Conservation (phyloP, 2,797 vertebrate genomes). For the Florisuga fusca region DNA sequence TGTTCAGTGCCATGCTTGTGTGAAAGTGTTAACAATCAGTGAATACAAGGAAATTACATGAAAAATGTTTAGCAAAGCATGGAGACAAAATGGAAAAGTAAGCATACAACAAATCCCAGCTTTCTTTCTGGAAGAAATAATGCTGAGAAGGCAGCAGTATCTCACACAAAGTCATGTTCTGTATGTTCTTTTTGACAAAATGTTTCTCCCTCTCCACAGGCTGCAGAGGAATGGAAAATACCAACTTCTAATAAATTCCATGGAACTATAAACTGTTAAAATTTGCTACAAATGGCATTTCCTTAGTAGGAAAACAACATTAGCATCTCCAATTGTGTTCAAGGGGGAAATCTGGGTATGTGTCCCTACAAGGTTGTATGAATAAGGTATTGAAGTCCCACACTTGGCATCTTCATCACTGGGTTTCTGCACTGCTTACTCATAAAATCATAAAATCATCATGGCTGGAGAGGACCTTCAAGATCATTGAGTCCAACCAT, state of each 20-base stretch:
- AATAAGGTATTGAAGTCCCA: neutral
- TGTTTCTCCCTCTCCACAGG: neutral
- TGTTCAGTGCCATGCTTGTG: neutral
- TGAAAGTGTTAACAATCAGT: neutral
- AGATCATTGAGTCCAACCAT: too few relatives aligned
- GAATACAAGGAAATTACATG: neutral
- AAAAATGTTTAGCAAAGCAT: neutral
- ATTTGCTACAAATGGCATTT: neutral
- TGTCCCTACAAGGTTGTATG: neutral
- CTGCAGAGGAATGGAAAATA: neutral
- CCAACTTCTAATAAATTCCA: neutral
- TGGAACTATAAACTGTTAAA: neutral
- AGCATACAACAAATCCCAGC: neutral
- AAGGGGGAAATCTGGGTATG: neutral
- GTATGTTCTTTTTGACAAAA: neutral
- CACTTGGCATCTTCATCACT: neutral
- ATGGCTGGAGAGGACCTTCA: too few relatives aligned
- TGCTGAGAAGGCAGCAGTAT: neutral
- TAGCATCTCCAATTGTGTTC: neutral
- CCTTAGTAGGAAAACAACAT: neutral
- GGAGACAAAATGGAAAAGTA: neutral
- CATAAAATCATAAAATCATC: too few relatives aligned
- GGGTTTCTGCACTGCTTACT: neutral
- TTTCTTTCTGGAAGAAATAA: neutral
- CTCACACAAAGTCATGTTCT: neutral